Evolutionary conservation across 2,888 invertebrate species (phyloP), one percentile per base, ranked within the genome.

Genomic region (Agonopterix subpropinquella): DNA sequence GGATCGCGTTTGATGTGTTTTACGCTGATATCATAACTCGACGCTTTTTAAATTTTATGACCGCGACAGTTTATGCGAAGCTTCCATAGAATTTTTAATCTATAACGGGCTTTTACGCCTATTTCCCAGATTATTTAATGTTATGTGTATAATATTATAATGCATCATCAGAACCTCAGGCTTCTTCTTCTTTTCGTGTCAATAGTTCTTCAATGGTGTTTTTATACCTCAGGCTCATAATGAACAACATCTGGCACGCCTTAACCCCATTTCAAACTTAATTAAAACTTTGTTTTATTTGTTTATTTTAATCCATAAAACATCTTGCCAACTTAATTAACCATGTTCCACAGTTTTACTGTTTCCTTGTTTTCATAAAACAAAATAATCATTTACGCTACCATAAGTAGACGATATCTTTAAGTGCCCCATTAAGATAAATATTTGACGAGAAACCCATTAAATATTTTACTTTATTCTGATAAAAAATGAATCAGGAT

Each of bases 1-100:
- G 56, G 63, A 67, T 64, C 67, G 62, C 64, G 68, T 84, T 83
- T 84, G 79, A 82, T 80, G 77, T 81, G 70, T 79, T 80, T 74
- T 73, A 79, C 70, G 61, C 55, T 59, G 42, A 56, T 58, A 58
- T 58, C 61, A 62, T 58, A 63, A 59, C 59, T 51, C 55, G 56
- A 60, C 55, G 58, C 51, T 61, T 58, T 57, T 57, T 47, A 49
- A 51, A 51, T 54, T 57, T 55, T 49, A 54, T 43, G 37, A 11
- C 44, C 49, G 9, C 43, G 47, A 47, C 44, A 41, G 44, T 43
- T 43, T 47, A 11, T 35, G 35, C 10, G 9, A 2, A 11, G 11
- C 42, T 39, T 39, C n/a, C 39, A 39, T n/a, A 28, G 28, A 28
- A 28, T 28, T 28, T 28, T 28, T 28, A 5, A 28, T 28, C 28